Percentiles rank a stretch among this genome's conserved stretches.
Evolutionary conservation across 2,113 vertebrate genomes (phyloP).

Genomic region (Vidua macroura): DNA sequence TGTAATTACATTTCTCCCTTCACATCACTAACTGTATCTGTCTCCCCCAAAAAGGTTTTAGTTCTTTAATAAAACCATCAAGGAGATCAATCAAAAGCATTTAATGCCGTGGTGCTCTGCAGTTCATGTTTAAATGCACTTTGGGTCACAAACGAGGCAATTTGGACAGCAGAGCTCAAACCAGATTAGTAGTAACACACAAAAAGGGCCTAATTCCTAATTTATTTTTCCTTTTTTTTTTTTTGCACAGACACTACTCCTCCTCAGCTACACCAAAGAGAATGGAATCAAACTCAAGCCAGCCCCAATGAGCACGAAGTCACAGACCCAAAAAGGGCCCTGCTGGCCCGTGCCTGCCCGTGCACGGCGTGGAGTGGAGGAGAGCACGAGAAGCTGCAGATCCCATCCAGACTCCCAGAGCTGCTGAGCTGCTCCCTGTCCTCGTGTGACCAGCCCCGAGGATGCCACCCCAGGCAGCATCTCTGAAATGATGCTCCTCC

Average conservation of each 20-base stretch:
- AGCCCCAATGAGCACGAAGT: neutral
- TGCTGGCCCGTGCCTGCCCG: fast-evolving
- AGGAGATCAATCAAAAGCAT: conserved; percentile 68
- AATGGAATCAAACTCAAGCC: conserved; percentile 5
- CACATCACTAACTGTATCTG: conserved; percentile 37
- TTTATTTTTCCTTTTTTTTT: neutral
- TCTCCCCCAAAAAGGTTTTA: conserved; percentile 51
- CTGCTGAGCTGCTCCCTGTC: neutral
- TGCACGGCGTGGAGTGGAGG: fast-evolving
- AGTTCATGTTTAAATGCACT: conserved; percentile 69
- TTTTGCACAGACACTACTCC: neutral
- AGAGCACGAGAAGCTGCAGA: neutral
- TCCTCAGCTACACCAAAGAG: neutral
- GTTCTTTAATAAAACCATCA: conserved; percentile 68
- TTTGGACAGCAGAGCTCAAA: conserved; percentile 55
- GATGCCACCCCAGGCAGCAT: neutral
- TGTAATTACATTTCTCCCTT: conserved; percentile 58
- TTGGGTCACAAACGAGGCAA: conserved; percentile 59
- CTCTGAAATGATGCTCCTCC: neutral
- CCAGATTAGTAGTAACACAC: conserved; percentile 8
- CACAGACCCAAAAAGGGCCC: neutral
- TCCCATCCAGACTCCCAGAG: neutral
- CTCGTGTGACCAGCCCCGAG: fast-evolving
- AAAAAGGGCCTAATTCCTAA: neutral
- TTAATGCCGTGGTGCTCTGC: conserved; percentile 48